These are phyloP conservation scores for Yasuhikotakia modesta DNA, from an alignment of 2,797 vertebrate genomes.

Conservation along the genomic window DNA sequence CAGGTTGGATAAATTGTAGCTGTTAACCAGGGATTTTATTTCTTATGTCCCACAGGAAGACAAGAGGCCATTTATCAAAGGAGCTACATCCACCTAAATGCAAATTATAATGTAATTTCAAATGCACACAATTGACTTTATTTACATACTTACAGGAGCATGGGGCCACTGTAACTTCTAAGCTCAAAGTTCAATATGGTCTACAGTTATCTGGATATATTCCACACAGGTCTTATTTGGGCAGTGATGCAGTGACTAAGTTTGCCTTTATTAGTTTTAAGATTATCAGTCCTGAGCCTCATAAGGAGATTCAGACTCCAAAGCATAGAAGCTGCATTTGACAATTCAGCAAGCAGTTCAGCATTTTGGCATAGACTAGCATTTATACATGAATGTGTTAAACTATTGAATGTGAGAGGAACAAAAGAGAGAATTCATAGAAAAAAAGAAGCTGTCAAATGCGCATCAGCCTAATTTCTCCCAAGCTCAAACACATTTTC, in stretches of 20 bases:
- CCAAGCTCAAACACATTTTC: slow-evolving; percentile 15
- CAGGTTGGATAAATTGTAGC: background rate
- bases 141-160: slow-evolving; percentile 10
- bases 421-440: background rate
- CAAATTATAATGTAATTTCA: slow-evolving; percentile 4
- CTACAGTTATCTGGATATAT: background rate
- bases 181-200: background rate
- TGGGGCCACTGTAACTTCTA: too few relatives aligned
- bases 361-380: too few relatives aligned
- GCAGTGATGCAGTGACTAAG: background rate
- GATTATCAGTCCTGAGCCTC: background rate
- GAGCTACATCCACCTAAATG: background rate
- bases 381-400: background rate
- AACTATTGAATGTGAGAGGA: background rate
- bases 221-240: background rate
- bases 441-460: slow-evolving; percentile 4
- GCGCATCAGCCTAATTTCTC: slow-evolving; percentile 1
- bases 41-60: background rate
- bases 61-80: background rate
- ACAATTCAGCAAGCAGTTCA: too few relatives aligned
- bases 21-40: background rate
- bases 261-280: background rate
- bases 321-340: too few relatives aligned
- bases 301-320: background rate
- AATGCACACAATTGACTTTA: background rate